Base-by-base conservation (phyloP, 1,140 invertebrate genomes). In the Phocides pigmalion region DNA sequence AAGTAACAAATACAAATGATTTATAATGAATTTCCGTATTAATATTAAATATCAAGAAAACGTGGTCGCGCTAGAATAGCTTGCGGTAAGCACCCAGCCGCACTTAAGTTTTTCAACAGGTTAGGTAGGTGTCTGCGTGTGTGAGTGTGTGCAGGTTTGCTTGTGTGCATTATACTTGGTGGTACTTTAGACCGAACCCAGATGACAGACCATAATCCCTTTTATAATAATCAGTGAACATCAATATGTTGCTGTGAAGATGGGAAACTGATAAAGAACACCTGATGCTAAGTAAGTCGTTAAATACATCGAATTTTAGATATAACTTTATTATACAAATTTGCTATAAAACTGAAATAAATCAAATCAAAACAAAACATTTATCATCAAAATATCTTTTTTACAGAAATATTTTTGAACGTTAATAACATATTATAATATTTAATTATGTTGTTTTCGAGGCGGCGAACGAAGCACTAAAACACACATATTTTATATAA, bases 51-150 rank as follows among this genome's bases (percentile, higher is more conserved):
- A 69, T 73, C 74, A 78, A 80, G 53, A 46, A 12, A 3, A 6
- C 32, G 47, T 22, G 16, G 14, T 37, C 37, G 32, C 16, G 14
- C 15, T 68, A 54, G 32, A 54, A 54, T 41, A 39, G 35, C 50
- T 54, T 54, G 50, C 15, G 50, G 50, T 54, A 39, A 54, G 32
- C 72, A 74, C 74, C 64, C 72, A 72, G 63, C 74, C 74, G 70
- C 71, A 70, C 69, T 66, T 65, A 54, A 61, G 44, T 72, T 79
- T 80, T 81, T 79, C 68, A 72, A 68, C 77, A 80, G 73, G 76
- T 80, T 73, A 65, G 50, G 50, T 71, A 41, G 50, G 50, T 53
- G 22, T 50, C 16, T 62, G 22, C 63, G 66, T 72, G 64, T 54
- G 76, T 64, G 70, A 72, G 68, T 58, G 70, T 62, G 62, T 64